phyloP scores from a whole-genome alignment of 2,797 vertebrate species.

The Peromyscus eremicus region DNA sequence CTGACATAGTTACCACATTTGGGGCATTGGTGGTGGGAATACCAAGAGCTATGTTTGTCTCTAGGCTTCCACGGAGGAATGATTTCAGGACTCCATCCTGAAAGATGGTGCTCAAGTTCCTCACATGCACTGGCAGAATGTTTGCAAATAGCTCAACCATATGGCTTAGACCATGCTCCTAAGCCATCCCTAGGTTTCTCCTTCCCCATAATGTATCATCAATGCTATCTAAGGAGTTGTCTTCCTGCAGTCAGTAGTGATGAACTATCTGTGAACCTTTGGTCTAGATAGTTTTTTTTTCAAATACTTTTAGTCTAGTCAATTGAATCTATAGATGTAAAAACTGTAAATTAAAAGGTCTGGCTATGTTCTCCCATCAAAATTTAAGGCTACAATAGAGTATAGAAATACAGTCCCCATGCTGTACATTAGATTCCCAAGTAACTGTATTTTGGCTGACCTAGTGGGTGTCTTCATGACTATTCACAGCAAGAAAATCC shows the following conservation, averaged over 20 bases:
- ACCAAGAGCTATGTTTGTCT: background rate
- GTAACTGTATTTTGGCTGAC: background rate
- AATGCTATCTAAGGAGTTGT: background rate
- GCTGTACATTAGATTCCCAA: background rate
- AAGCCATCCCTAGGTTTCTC: background rate
- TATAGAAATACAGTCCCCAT: background rate
- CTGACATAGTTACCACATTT: background rate
- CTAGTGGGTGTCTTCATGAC: background rate
- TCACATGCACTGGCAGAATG: background rate
- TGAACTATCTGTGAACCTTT: background rate
- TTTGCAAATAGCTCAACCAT: background rate
- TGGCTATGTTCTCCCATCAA: background rate
- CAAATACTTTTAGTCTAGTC: background rate
- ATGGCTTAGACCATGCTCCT: background rate
- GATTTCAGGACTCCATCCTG: background rate
- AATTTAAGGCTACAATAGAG: background rate
- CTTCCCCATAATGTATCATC: background rate
- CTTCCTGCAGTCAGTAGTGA: background rate
- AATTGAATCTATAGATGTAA: background rate
- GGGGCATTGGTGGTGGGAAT: background rate
- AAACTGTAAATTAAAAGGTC: background rate
- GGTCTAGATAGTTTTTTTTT: background rate
- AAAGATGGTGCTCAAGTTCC: background rate
- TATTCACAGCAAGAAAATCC: conserved; percentile 11
- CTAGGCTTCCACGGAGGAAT: background rate